These are phyloP conservation scores for Sinocyclocheilus anshuiensis DNA, from an alignment of 2,113 vertebrate species.

Conservation along the genomic window DNA sequence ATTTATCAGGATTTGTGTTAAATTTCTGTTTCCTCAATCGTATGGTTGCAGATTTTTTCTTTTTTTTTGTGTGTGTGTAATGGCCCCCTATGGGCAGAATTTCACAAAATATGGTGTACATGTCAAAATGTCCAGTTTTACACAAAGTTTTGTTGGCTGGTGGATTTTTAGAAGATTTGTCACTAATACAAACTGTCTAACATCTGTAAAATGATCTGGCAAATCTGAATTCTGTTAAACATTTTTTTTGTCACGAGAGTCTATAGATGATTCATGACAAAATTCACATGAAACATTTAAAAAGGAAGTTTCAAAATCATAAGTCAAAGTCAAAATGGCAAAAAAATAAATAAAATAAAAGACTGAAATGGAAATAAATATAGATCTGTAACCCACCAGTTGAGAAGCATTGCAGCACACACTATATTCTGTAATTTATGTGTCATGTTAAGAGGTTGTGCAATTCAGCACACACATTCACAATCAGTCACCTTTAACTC, in stretches of 20 bases:
- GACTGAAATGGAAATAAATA: background rate
- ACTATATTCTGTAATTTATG: background rate
- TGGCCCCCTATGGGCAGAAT: no score
- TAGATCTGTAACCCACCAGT: background rate
- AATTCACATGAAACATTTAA: background rate
- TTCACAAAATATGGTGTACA: no score
- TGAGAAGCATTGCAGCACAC: background rate
- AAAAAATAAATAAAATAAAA: no score
- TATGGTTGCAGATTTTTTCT: background rate
- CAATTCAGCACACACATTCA: constrained; percentile 34
- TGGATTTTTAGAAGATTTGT: background rate
- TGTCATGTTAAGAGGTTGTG: background rate
- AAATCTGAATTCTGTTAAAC: background rate
- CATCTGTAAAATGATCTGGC: no score
- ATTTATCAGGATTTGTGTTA: background rate
- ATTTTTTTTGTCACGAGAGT: background rate
- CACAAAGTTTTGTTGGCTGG: background rate
- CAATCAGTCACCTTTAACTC: constrained; percentile 66
- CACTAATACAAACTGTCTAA: background rate
- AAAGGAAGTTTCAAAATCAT: background rate
- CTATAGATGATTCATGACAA: background rate
- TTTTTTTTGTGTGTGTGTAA: background rate
- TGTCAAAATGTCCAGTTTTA: no score
- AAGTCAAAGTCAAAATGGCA: background rate
- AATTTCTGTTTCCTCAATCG: background rate